These are phyloP conservation scores for Ruditapes philippinarum DNA, from an alignment of 1,140 invertebrate genomes.

Conservation along the genomic window DNA sequence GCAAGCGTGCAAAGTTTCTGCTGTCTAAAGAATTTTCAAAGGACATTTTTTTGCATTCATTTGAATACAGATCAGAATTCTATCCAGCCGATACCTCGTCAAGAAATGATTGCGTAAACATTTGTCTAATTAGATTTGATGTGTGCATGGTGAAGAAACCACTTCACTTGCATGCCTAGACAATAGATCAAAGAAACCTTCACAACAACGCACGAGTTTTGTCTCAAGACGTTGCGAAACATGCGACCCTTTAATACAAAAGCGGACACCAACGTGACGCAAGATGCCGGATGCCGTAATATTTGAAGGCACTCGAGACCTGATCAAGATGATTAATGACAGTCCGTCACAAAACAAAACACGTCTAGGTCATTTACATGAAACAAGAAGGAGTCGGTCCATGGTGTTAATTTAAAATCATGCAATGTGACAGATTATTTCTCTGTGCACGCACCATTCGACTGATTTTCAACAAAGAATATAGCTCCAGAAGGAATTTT, in stretches of 20 bases:
- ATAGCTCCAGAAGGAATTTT: not conserved
- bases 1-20: slow-evolving; percentile 8
- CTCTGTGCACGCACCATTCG: not conserved
- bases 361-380: slow-evolving; percentile 25
- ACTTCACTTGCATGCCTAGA: not conserved
- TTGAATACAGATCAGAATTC: not conserved
- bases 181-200: slow-evolving; percentile 1
- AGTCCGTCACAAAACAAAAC: slow-evolving; percentile 16
- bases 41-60: not conserved
- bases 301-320: slow-evolving; percentile 26
- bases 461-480: slow-evolving; percentile 23
- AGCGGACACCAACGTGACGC: slow-evolving; percentile 12
- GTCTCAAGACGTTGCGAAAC: not conserved
- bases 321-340: slow-evolving; percentile 23
- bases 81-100: not conserved
- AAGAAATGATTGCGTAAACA: slow-evolving; percentile 11
- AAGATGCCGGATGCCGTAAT: slow-evolving; percentile 23
- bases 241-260: slow-evolving; percentile 11
- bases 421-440: slow-evolving; percentile 30
- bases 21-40: not conserved
- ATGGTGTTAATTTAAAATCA: slow-evolving; percentile 21
- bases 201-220: slow-evolving; percentile 16
- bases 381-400: not conserved
- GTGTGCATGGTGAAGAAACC: not conserved
- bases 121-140: slow-evolving; percentile 12